Conservation (phyloP, 1,140 invertebrate species). For the Drosophila obscura region DNA sequence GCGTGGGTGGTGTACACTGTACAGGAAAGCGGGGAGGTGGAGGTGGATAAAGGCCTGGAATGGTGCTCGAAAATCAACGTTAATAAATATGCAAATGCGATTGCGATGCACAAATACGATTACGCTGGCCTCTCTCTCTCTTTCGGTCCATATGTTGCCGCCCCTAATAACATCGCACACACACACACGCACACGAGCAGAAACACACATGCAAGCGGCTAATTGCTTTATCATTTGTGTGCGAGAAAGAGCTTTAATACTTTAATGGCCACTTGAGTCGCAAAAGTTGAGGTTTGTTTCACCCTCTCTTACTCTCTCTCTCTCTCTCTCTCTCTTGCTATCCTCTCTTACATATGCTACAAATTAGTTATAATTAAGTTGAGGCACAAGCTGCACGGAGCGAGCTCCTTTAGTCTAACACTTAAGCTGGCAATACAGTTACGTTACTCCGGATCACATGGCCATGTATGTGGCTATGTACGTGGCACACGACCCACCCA, state of each 20-base stretch:
- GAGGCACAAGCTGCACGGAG: slow-evolving; percentile 61
- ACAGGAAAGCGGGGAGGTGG: not conserved
- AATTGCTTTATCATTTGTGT: slow-evolving; percentile 71
- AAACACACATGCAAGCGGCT: slow-evolving; percentile 25
- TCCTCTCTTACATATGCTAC: slow-evolving; percentile 59
- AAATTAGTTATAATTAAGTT: slow-evolving; percentile 82
- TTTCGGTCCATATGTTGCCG: slow-evolving; percentile 27
- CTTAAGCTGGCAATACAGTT: slow-evolving; percentile 59
- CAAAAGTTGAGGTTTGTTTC: slow-evolving; percentile 63
- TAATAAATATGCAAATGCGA: slow-evolving; percentile 78
- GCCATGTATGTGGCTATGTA: too few relatives aligned
- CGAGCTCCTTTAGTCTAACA: slow-evolving; percentile 42
- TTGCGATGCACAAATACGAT: slow-evolving; percentile 61
- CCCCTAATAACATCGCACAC: slow-evolving; percentile 6
- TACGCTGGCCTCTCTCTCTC: slow-evolving; percentile 50
- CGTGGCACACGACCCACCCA: not conserved
- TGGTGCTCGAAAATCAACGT: slow-evolving; percentile 63
- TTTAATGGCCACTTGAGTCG: slow-evolving; percentile 77
- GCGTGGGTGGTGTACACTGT: too few relatives aligned
- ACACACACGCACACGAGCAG: not conserved
- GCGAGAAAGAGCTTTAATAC: slow-evolving; percentile 56
- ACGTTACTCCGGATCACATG: slow-evolving; percentile 49
- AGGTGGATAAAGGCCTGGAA: slow-evolving; percentile 9
- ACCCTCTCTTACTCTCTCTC: slow-evolving; percentile 6
- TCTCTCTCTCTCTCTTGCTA: not conserved